These are phyloP conservation scores for Troglohyphantes excavatus DNA, from an alignment of 2,888 invertebrate species.

Conservation along the genomic window DNA sequence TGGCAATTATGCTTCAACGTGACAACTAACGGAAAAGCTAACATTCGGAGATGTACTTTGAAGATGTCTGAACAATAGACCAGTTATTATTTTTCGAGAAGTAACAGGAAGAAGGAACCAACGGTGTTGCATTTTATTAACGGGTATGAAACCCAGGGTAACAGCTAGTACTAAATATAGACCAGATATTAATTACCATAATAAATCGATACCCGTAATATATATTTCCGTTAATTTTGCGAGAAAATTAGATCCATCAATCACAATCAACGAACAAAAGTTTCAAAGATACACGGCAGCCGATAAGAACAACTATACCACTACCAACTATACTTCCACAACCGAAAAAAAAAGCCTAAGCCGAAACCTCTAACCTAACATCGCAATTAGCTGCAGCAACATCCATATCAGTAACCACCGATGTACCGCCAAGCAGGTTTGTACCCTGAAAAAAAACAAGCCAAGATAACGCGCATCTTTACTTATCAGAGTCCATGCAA, in stretches of 20 bases:
- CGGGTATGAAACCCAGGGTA: too few relatives aligned
- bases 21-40: too few relatives aligned
- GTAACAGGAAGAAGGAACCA: too few relatives aligned
- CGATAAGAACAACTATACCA: constrained; percentile 1
- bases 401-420: not conserved
- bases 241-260: not conserved
- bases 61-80: too few relatives aligned
- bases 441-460: constrained; percentile 6
- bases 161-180: too few relatives aligned
- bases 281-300: not conserved
- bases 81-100: too few relatives aligned
- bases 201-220: too few relatives aligned
- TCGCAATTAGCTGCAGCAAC: constrained; percentile 24
- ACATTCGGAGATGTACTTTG: too few relatives aligned
- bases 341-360: not conserved
- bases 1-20: too few relatives aligned
- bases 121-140: too few relatives aligned
- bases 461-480: constrained; percentile 48
- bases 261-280: not conserved
- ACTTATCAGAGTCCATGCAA: constrained; percentile 44
- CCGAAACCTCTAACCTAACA: constrained; percentile 14
- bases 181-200: too few relatives aligned
- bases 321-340: not conserved
- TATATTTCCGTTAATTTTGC: not conserved
- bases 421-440: not conserved